These are phyloP conservation scores for Alauda arvensis DNA, from an alignment of 2,797 vertebrate species.

Conservation along the genomic window DNA sequence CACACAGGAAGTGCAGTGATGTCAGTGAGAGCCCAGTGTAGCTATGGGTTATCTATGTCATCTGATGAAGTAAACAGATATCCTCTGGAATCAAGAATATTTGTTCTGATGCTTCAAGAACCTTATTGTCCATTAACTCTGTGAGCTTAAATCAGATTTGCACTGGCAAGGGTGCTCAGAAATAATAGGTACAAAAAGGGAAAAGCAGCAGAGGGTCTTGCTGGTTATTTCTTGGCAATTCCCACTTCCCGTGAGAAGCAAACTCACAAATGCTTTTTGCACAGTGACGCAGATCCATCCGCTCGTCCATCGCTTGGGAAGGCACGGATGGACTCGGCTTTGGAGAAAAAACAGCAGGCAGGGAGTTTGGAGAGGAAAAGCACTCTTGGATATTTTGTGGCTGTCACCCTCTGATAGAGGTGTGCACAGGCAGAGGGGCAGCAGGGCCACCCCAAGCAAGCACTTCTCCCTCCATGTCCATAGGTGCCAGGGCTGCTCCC, in stretches of 20 bases:
- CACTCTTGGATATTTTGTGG: neutral
- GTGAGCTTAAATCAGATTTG: neutral
- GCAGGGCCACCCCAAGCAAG: neutral
- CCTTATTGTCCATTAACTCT: neutral
- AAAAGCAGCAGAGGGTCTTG: constrained; percentile 4
- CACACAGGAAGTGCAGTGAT: neutral
- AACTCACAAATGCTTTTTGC: neutral
- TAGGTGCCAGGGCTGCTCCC: neutral
- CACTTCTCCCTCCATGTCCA: neutral
- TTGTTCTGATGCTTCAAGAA: neutral
- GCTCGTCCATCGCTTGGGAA: neutral
- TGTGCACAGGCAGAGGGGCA: neutral
- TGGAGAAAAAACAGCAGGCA: constrained; percentile 25
- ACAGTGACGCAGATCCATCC: neutral
- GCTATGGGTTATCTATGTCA: neutral
- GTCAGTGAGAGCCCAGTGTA: neutral
- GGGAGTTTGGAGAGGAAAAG: constrained; percentile 5
- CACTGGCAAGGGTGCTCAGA: neutral
- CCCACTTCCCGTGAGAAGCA: neutral
- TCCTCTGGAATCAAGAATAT: neutral
- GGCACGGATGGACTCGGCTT: neutral
- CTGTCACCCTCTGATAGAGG: neutral
- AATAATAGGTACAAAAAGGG: neutral
- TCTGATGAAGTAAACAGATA: neutral
- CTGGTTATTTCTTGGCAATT: constrained; percentile 10